Base-by-base conservation (phyloP, 2,888 invertebrate genomes). In the Xanthorhoe spadicearia region DNA sequence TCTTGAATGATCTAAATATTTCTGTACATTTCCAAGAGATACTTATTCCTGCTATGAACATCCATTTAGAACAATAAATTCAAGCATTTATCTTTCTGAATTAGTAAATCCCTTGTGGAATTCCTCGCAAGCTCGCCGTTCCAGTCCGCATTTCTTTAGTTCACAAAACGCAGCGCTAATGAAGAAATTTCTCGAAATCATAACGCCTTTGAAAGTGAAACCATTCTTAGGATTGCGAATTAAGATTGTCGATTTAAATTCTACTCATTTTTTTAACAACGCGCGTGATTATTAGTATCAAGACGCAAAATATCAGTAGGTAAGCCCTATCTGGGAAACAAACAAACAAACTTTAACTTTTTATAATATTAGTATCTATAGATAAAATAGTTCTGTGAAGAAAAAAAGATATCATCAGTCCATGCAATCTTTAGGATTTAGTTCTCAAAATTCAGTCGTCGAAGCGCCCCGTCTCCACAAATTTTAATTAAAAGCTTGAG, bases 101-200 rank as follows among this genome's bases (percentile, higher is more conserved):
- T 60, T 52, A 48, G 55, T 67, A 63, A 57, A 56, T 59, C 48
- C 46, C 50, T 35, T 10, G 48, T 17, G 50, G 35, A 43, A 61
- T 68, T 68, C 58, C 17, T 43, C 10, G 35, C 57, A 58, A 52
- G 23, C 18, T 18, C 46, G 57, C 53, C 71, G 83, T 83, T 82
- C 78, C 79, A 76, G 77, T 74, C 71, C 74, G 76, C 81, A 71
- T 77, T 76, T 73, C 78, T 71, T 66, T 66, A 18, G 70, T 77
- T 76, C 70, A 74, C 74, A 78, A 76, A 79, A 76, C 74, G 70
- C 75, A 78, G 75, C 77, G 77, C 73, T 81, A 82, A 85, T 83
- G 80, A 82, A 83, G 82, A 81, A 81, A 83, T 85, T 83, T 84
- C 81, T 78, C 71, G 76, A 81, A 85, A 83, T 82, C 81, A 83